phyloP scores from a whole-genome alignment of 2,888 invertebrate genomes.

The Scaptomyza reducta region DNA sequence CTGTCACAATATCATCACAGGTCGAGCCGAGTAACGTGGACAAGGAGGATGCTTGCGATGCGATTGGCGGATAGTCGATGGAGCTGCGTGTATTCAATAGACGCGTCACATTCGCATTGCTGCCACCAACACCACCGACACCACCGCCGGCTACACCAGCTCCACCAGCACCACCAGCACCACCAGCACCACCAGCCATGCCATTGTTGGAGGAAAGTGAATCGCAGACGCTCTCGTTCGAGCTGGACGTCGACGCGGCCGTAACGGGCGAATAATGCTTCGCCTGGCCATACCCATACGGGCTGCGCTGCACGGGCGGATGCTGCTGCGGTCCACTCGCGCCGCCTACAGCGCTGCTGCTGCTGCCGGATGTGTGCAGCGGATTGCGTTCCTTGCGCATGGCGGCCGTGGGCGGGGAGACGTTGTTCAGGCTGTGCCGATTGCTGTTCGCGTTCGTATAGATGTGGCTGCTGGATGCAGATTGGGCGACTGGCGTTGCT shows the following conservation, averaged over 20 bases:
- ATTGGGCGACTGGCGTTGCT: constrained; percentile 77
- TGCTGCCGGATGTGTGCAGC: constrained; percentile 59
- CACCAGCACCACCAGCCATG: constrained; percentile 81
- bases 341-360: constrained; percentile 47
- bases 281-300: constrained; percentile 79
- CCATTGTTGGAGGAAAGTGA: constrained; percentile 87
- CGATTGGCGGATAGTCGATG: constrained; percentile 79
- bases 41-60: constrained; percentile 80
- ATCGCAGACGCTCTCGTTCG: constrained; percentile 93
- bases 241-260: constrained; percentile 89
- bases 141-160: constrained; percentile 34
- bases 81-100: constrained; percentile 73
- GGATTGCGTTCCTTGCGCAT: constrained; percentile 77
- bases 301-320: constrained; percentile 78
- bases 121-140: constrained; percentile 17
- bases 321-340: constrained; percentile 71
- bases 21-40: constrained; percentile 78
- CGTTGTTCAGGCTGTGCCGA: constrained; percentile 76
- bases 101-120: constrained; percentile 55
- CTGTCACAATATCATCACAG: constrained; percentile 82
- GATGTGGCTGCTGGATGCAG: constrained; percentile 69
- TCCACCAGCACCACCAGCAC: constrained; percentile 46
- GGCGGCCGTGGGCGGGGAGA: constrained; percentile 81
- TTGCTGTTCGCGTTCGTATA: constrained; percentile 69
- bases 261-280: constrained; percentile 82